Evolutionary conservation across 2,797 vertebrate species (phyloP).

Genomic region (Tympanoctomys barrerae): DNA sequence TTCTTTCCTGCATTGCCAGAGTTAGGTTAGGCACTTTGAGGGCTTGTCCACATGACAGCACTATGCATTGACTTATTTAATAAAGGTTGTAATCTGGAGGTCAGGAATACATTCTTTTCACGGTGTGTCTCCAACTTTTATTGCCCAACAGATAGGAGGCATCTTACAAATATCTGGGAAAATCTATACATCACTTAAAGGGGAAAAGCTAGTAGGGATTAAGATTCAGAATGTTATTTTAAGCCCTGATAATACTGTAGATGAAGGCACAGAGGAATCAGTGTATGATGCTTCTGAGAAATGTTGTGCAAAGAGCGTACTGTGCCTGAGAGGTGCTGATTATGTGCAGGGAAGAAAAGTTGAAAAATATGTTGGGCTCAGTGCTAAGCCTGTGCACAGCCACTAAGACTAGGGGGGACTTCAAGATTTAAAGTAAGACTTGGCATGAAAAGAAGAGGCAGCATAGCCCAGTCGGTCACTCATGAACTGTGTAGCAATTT

Average conservation of each 20-base stretch:
- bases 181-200: neutral
- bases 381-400: neutral
- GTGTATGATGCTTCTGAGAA: neutral
- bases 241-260: neutral
- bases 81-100: neutral
- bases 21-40: neutral
- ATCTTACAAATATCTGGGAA: neutral
- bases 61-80: neutral
- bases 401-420: neutral
- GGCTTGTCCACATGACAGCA: neutral
- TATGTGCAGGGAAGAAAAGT: neutral
- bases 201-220: neutral
- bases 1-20: neutral
- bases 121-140: neutral
- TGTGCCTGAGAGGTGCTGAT: neutral
- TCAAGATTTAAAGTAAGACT: neutral
- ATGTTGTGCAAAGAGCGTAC: neutral
- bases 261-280: neutral
- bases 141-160: neutral
- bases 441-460: neutral
- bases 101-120: neutral
- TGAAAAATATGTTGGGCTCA: neutral
- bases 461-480: neutral
- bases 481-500: neutral
- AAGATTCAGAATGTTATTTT: neutral